These are phyloP conservation scores for Oxytorus armatus DNA, from an alignment of 2,888 invertebrate species.

Conservation along the genomic window DNA sequence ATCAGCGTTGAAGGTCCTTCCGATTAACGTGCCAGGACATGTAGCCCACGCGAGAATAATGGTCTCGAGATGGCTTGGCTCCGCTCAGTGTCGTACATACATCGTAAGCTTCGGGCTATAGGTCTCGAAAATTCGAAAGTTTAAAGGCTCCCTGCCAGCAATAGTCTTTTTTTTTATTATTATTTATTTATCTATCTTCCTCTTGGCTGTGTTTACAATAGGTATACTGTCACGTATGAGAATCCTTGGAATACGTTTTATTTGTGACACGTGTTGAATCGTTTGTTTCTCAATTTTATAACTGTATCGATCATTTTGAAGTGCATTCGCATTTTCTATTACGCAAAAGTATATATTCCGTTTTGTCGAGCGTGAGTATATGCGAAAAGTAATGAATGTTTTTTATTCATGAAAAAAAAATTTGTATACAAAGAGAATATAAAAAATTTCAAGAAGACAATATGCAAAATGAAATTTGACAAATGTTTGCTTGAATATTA, in stretches of 20 bases:
- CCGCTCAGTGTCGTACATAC: conserved; percentile 11
- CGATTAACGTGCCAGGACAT: conserved; percentile 47
- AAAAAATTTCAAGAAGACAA: too few relatives aligned
- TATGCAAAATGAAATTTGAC: too few relatives aligned
- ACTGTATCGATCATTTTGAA: neutral
- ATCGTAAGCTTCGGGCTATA: neutral
- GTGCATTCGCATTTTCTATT: too few relatives aligned
- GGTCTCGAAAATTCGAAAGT: conserved; percentile 45
- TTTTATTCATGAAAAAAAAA: too few relatives aligned
- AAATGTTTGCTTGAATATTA: too few relatives aligned
- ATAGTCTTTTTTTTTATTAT: conserved; percentile 9
- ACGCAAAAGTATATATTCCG: too few relatives aligned
- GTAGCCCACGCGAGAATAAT: conserved; percentile 30
- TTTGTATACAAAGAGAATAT: too few relatives aligned
- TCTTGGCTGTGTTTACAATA: neutral
- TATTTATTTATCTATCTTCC: conserved; percentile 3
- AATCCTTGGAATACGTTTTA: conserved; percentile 40
- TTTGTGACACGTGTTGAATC: conserved; percentile 54
- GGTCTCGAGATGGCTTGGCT: conserved; percentile 20
- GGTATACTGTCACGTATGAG: neutral
- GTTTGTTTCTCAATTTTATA: neutral
- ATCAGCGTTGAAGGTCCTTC: conserved; percentile 15
- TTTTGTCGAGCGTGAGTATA: too few relatives aligned
- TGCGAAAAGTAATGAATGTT: too few relatives aligned
- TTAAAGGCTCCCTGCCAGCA: conserved; percentile 39